Evolutionary conservation across 2,797 vertebrate species (phyloP), one percentile per base, ranked within the genome.

Genomic region (Clarias pachynema): DNA sequence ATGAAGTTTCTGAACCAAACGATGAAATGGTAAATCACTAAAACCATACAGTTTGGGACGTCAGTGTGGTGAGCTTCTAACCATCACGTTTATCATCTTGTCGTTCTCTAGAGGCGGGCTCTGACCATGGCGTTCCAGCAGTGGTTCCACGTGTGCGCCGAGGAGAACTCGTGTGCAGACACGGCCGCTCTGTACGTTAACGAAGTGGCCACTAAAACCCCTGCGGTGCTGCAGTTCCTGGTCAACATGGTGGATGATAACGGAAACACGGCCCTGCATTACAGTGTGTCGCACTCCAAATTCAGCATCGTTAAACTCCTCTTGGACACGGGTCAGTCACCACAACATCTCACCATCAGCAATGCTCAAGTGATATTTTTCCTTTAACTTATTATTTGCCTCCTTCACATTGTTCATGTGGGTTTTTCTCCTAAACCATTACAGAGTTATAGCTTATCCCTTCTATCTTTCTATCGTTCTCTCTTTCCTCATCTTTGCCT

Each of bases 261-360:
- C 0, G 96, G 97, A 86, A 99, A 99, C 93, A 98, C 97, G 0
- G 97, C 96, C 16, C 95, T 99, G 77, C 98, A 99, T 91, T 99
- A 99, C 92, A 98, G 97, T 0, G 93, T 98, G 29, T 99, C 98
- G 15, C 96, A 99, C 89, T 97, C 97, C 91, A 98, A 98, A 95
- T 98, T 99, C 91, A 73, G 87, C 2, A 93, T 99, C 0, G 97
- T 96, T 65, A 95, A 94, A 81, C 94, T 97, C 81, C 94, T 99
- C 37, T 93, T 99, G 87, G 96, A 97, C 87, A 98, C 98, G 91
- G 97, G 98, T 97, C 72, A 85, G 68, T 73, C 70, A 73, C 44
- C 26, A n/a, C 10, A 26, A 6, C 16, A 74, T 56, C 40, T 2
- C 5, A n/a, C 68, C 65, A 16, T 31, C n/a, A 66, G 31, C 65